Base-by-base conservation (phyloP, 2,888 invertebrate genomes). In the Nomada fabriciana region DNA sequence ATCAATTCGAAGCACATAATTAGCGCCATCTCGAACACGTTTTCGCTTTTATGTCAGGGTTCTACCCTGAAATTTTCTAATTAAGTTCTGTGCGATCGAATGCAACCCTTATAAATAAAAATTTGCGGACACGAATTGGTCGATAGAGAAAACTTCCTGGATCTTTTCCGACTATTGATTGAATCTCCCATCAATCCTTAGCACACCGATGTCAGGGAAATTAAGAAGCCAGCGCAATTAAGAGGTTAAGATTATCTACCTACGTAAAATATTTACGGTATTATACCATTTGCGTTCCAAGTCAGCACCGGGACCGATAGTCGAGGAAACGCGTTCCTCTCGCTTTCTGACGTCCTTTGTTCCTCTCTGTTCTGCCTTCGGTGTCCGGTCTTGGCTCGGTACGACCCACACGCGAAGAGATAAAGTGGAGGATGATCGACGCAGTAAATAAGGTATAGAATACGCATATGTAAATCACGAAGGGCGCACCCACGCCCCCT, bases 401-500 rank as follows among this genome's bases (percentile, higher is more conserved):
- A 79, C 88, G 82, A 87, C 90, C 89, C 88, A 88, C 89, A 89
- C 87, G 87, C 85, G 84, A 87, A 80, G 86, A 90, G 90, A 90
- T 90, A 90, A 92, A 89, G 90, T 91, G 89, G 88, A 90, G 89
- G 90, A 91, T 92, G 92, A 93, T 93, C 92, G 93, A 92, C 91
- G 92, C 89, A 85, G 92, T 93, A 92, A 92, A 93, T 92, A 93
- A 92, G 88, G 91, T 91, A 92, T 91, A 89, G 91, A 91, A 90
- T 92, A 92, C 91, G 91, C 90, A 90, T 93, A 93, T 93, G 93
- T 93, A 93, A 93, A 93, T 93, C 92, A 93, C 91, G 90, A 91
- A 91, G 91, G 93, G 91, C 90, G 91, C 93, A 92, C 93, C 93
- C 92, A 93, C 93, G 92, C 93, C 92, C 91, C 90, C 90, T 89